Evolutionary conservation across 2,888 invertebrate genomes (phyloP).

Genomic region (Drosophila maculinotata): DNA sequence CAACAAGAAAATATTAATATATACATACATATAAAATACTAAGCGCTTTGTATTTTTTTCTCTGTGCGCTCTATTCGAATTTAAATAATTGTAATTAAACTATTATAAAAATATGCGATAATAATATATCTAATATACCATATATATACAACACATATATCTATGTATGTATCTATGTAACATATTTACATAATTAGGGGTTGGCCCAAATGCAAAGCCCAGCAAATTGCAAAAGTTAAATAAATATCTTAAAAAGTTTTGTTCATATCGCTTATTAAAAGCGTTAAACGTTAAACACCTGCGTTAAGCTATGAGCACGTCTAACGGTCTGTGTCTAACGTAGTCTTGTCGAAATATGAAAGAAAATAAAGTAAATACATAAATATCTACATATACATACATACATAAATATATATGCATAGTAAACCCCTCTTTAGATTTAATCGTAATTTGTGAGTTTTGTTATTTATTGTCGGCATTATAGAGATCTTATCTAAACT

Average conservation of each 20-base stretch:
- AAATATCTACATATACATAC: conserved; percentile 23
- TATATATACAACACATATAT: conserved; percentile 25
- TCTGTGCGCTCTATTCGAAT: conserved; percentile 74
- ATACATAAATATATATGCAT: conserved; percentile 36
- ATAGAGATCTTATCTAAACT: conserved; percentile 71
- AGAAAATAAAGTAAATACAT: conserved; percentile 19
- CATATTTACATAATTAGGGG: conserved; percentile 27
- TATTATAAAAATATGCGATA: conserved; percentile 54
- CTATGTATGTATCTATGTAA: conserved; percentile 41
- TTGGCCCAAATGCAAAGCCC: conserved; percentile 30
- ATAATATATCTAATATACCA: conserved; percentile 49
- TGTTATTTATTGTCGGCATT: conserved; percentile 81
- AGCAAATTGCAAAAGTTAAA: conserved; percentile 23
- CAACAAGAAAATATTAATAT: conserved; percentile 3
- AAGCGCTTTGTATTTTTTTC: conserved; percentile 72
- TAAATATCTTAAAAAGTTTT: conserved; percentile 35
- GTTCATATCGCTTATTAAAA: conserved; percentile 33
- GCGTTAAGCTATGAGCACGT: conserved; percentile 48
- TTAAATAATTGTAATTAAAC: conserved; percentile 73
- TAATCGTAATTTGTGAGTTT: conserved; percentile 79
- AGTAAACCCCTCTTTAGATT: conserved; percentile 57
- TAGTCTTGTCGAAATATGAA: conserved; percentile 12
- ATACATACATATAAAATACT: conserved; percentile 50
- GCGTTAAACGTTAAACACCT: conserved; percentile 28
- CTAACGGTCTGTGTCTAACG: conserved; percentile 57